phyloP scores from a whole-genome alignment of 2,797 vertebrate genomes.

The Kryptopterus vitreolus region DNA sequence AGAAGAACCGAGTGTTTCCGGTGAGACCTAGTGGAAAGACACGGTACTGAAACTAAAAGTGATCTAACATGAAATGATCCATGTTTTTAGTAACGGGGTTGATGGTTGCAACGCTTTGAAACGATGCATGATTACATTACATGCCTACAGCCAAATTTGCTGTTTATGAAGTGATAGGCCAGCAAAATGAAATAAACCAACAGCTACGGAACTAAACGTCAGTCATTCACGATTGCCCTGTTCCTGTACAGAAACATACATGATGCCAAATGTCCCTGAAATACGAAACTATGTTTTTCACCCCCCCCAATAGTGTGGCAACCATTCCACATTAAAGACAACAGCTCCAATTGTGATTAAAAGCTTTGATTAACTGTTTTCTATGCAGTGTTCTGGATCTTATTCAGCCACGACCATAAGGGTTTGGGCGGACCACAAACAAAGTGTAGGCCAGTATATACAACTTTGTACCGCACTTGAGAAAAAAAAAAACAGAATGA shows the following conservation, averaged over 20 bases:
- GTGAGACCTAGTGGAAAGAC: neutral
- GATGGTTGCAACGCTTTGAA: neutral
- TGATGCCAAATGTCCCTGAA: neutral
- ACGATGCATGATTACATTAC: neutral
- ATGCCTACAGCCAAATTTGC: conserved; percentile 1
- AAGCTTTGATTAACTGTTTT: conserved; percentile 31
- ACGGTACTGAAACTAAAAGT: conserved; percentile 4
- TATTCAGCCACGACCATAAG: conserved; percentile 34
- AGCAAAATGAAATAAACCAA: conserved; percentile 3
- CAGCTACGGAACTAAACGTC: neutral
- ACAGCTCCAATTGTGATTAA: conserved; percentile 20
- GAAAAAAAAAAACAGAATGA: conserved; percentile 42
- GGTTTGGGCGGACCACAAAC: conserved; percentile 48
- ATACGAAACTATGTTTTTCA: conserved; percentile 27
- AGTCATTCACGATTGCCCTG: neutral
- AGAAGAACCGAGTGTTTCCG: neutral
- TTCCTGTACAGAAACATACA: neutral
- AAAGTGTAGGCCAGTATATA: conserved; percentile 44
- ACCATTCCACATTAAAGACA: conserved; percentile 12
- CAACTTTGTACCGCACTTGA: conserved; percentile 43
- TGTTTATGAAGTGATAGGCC: neutral
- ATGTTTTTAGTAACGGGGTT: neutral
- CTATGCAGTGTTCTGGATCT: conserved; percentile 35
- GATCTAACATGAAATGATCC: neutral
- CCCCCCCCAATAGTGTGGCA: neutral